Conservation (phyloP, 2,888 invertebrate species). For the Macrophya annulata region DNA sequence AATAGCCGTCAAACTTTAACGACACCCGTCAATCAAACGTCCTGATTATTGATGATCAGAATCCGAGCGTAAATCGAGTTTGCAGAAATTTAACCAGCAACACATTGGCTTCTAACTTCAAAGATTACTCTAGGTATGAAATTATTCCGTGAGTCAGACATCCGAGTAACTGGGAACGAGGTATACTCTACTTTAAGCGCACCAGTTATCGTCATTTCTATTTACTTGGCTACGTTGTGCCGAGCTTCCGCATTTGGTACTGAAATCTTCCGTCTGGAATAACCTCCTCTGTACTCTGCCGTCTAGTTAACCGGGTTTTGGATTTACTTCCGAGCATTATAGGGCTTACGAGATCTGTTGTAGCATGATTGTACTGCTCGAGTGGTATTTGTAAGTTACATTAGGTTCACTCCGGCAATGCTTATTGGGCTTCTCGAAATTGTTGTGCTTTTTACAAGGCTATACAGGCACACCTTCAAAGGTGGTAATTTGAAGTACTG, state of each 20-base stretch:
- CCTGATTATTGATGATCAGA: background rate
- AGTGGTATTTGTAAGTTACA: slow-evolving; percentile 26
- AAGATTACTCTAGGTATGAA: slow-evolving; percentile 18
- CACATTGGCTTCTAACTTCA: slow-evolving; percentile 19
- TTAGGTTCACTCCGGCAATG: slow-evolving; percentile 27
- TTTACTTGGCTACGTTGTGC: slow-evolving; percentile 39
- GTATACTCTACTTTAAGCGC: slow-evolving; percentile 48
- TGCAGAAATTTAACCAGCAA: background rate
- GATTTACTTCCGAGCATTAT: slow-evolving; percentile 54
- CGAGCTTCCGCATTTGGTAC: slow-evolving; percentile 50
- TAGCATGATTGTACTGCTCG: slow-evolving; percentile 43
- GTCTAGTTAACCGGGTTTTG: slow-evolving; percentile 54
- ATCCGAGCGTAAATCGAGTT: background rate
- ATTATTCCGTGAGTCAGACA: slow-evolving; percentile 38
- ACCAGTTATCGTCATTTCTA: slow-evolving; percentile 55
- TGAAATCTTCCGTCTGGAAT: slow-evolving; percentile 49
- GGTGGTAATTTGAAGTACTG: background rate
- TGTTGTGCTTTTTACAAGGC: background rate
- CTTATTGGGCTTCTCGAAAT: slow-evolving; percentile 16
- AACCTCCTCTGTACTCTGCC: slow-evolving; percentile 49
- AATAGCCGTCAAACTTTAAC: background rate
- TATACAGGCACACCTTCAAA: background rate
- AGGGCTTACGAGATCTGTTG: slow-evolving; percentile 42
- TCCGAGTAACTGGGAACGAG: slow-evolving; percentile 44
- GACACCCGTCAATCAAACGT: background rate